Evolutionary conservation across 1,140 invertebrate species (phyloP).

Genomic region (Philotrypesis tridentata): DNA sequence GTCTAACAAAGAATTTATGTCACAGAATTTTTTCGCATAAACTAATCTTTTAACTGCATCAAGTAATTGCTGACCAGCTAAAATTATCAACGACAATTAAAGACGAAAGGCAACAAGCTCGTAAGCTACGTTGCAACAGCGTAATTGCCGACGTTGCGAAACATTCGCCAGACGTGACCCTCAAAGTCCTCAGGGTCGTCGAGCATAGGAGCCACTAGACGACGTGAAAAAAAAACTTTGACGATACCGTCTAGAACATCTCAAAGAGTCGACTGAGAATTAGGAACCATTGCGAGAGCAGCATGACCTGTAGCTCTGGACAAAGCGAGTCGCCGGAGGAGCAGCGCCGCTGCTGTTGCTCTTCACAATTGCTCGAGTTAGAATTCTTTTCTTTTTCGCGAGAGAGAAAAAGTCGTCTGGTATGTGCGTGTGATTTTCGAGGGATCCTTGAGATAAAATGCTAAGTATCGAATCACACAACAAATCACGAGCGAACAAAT

Average conservation of each 20-base stretch:
- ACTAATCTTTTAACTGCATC: no score
- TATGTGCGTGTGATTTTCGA: not conserved
- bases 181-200: not conserved
- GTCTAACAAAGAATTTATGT: no score
- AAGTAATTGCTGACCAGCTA: no score
- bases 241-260: not conserved
- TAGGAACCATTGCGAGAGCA: not conserved
- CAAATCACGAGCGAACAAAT: no score
- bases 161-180: not conserved
- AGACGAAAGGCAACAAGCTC: no score
- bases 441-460: not conserved
- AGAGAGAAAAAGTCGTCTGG: no score
- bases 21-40: no score
- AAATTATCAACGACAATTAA: no score
- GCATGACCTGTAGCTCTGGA: not conserved
- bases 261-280: not conserved
- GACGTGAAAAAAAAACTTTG: not conserved
- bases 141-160: not conserved
- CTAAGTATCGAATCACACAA: not conserved
- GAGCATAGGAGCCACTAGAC: not conserved
- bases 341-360: not conserved
- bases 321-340: not conserved
- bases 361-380: not conserved
- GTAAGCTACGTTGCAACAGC: not conserved
- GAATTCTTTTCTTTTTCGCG: not conserved